Evolutionary conservation across 2,113 vertebrate species (phyloP), one percentile per base, ranked within the genome.

Genomic region (Toxotes jaculatrix): DNA sequence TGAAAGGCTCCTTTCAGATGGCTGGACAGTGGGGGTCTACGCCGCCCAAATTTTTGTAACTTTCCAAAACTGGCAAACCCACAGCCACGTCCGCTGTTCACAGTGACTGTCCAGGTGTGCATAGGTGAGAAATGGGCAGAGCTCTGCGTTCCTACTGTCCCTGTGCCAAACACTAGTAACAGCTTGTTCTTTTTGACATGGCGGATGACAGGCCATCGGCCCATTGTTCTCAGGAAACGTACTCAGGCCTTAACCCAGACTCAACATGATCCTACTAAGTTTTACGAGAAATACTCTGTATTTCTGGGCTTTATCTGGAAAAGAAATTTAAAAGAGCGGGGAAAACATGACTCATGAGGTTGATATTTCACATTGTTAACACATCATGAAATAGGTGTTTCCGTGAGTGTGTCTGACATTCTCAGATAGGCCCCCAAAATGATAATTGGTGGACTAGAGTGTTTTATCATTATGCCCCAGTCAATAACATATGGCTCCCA

Each of bases 1-100:
- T 92, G 76, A 93, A 92, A 89, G 90, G 86, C 76, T 86, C 73
- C 89, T 82, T 93, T 93, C 84, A 93, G 77, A 34, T 8, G 68
- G 66, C 47, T 17, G 78, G 82, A 84, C 77, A 82, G 80, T 53
- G 77, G 66, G 66, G 73, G 81, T 87, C 77, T 79, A n/a, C 77
- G 1, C 74, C 17, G 43, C 67, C 84, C 66, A 73, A 27, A 23
- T 74, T 86, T 87, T 77, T 68, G 80, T 77, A 87, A 80, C 74
- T 89, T 90, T 91, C 84, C 92, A 74, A 84, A 87, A 71, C 42
- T 21, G 64, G 53, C 85, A 79, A 59, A 74, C 79, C 82, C 81
- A 81, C 87, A 88, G 88, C 77, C 79, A 74, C 68, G 81, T 77
- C 80, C 27, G 12, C 82, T 82, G 82, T 87, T 80, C 87, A 23